These are phyloP conservation scores for Mus spicilegus DNA, from an alignment of 2,113 vertebrate genomes.

Conservation along the genomic window DNA sequence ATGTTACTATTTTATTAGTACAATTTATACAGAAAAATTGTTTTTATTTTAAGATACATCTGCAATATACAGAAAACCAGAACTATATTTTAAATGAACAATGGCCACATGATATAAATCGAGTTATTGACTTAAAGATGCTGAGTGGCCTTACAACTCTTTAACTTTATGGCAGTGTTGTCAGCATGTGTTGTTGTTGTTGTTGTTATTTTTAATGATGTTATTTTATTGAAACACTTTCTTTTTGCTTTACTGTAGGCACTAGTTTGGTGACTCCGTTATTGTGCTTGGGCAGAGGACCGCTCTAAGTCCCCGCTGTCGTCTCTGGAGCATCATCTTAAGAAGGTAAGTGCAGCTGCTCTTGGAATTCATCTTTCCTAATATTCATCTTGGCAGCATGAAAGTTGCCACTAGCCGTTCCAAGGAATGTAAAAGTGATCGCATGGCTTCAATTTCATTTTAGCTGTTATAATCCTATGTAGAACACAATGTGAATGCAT, in stretches of 20 bases:
- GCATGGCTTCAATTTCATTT: background rate
- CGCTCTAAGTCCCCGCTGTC: background rate
- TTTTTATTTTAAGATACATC: background rate
- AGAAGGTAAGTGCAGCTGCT: conserved; percentile 77
- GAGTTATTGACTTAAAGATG: background rate
- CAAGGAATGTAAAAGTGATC: background rate
- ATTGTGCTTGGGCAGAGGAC: background rate
- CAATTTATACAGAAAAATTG: too few species aligned
- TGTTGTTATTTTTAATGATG: background rate
- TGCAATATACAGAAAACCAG: background rate
- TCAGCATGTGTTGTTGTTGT: background rate
- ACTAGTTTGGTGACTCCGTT: conserved; percentile 31
- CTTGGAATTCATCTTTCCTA: background rate
- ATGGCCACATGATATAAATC: background rate
- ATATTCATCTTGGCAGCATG: background rate
- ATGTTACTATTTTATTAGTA: too few species aligned
- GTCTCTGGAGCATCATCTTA: background rate
- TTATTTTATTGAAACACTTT: background rate
- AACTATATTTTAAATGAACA: background rate
- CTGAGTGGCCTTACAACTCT: background rate
- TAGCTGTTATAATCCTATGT: background rate
- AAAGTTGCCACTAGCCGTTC: background rate
- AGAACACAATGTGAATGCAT: background rate
- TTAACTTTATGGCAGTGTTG: background rate
- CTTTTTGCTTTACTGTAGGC: conserved; percentile 75